Evolutionary conservation across 2,113 vertebrate species (phyloP).

Genomic region (Octodon degus): DNA sequence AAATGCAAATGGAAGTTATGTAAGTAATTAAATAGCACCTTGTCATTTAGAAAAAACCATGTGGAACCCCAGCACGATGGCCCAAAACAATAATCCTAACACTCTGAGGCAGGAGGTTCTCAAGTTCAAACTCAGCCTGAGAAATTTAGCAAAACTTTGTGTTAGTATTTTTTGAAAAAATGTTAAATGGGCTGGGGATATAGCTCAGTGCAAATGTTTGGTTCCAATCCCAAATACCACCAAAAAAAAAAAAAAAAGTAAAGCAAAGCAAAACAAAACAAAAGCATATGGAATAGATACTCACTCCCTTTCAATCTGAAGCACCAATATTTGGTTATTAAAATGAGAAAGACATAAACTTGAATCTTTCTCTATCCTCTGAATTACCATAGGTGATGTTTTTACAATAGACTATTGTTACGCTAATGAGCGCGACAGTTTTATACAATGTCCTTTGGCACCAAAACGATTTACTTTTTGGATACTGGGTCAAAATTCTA

Average conservation of each 20-base stretch:
- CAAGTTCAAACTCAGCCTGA: neutral
- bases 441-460: neutral
- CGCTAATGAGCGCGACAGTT: neutral
- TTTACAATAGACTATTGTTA: neutral
- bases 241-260: neutral
- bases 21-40: neutral
- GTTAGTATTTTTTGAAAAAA: neutral
- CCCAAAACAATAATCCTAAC: neutral
- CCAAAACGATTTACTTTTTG: neutral
- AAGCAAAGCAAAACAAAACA: neutral
- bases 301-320: neutral
- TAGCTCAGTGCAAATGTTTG: neutral
- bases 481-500: constrained; percentile 39
- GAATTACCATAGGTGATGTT: neutral
- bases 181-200: neutral
- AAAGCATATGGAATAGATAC: neutral
- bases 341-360: neutral
- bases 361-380: neutral
- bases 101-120: neutral
- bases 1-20: neutral
- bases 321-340: neutral
- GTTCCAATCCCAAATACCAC: neutral
- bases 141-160: neutral
- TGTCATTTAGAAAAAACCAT: neutral
- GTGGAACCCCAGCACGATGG: neutral